Percentiles rank a stretch among this genome's conserved stretches.
These are phyloP conservation scores for Acronicta leporina DNA, from an alignment of 2,888 invertebrate genomes.

Conservation along the genomic window DNA sequence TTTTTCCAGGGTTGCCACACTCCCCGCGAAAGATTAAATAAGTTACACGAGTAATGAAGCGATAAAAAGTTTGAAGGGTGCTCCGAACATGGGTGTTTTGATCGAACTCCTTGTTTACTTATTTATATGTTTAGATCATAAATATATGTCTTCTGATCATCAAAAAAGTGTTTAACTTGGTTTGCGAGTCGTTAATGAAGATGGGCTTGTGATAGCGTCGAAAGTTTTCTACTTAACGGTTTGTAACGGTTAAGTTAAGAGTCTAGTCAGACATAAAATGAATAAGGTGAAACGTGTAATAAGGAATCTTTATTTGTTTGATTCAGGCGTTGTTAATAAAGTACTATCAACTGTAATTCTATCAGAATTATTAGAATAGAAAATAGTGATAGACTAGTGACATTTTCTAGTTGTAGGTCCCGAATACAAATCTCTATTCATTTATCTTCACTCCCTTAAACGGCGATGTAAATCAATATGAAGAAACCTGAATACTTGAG, in stretches of 20 bases:
- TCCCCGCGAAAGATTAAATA: constrained; percentile 37
- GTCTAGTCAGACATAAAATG: constrained; percentile 27
- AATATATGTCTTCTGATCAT: constrained; percentile 26
- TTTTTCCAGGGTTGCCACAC: constrained; percentile 44
- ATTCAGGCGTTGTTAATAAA: constrained; percentile 2
- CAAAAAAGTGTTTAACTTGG: constrained; percentile 35
- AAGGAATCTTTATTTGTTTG: constrained; percentile 28
- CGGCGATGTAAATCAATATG: too few species aligned
- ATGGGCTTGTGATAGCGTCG: constrained; percentile 37
- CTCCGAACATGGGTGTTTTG: constrained; percentile 31
- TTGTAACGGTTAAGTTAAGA: constrained; percentile 34
- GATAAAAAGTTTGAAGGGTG: constrained; percentile 41
- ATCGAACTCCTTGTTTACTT: constrained; percentile 23
- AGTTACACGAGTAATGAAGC: constrained; percentile 22
- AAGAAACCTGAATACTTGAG: too few species aligned
- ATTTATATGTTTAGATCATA: constrained; percentile 23
- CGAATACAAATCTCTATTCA: too few species aligned
- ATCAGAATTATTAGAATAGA: not conserved
- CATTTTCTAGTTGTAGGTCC: too few species aligned
- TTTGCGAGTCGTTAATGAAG: constrained; percentile 36
- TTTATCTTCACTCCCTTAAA: too few species aligned
- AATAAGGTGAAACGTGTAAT: constrained; percentile 26
- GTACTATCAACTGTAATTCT: not conserved
- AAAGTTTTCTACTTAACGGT: constrained; percentile 40
- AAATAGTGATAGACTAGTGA: too few species aligned